Base-by-base conservation (phyloP, 2,113 vertebrate genomes). In the Centropristis striata region DNA sequence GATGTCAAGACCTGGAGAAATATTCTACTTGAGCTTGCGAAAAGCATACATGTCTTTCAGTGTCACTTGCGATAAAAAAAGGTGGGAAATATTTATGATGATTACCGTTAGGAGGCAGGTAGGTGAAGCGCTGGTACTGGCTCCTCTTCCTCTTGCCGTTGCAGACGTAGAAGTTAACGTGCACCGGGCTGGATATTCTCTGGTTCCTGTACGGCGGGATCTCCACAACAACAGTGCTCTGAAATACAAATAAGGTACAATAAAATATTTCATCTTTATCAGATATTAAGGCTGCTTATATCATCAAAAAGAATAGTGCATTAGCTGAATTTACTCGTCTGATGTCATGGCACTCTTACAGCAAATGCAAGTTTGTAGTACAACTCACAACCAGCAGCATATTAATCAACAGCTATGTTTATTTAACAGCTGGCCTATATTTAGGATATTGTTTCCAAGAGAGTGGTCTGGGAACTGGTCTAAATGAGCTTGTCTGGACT, bases 141-240 rank as follows among this genome's bases (percentile, higher is more conserved):
- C 98, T 99, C 87, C 97, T 96, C 96, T 99, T 99, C 88, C 98
- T 95, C 92, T 99, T 99, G 84, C 98, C 98, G 0, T 99, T 99
- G 96, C 98, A 99, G 82, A 99, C 97, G 18, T 98, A 99, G 95
- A 99, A 99, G 92, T 96, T 98, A 71, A 99, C 98, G 70, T 97
- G 97, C 76, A 97, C 95, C 0, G 97, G 97, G 90, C 93, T 97
- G 89, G 95, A 95, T 92, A 99, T 96, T 84, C 97, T 96, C 93
- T 98, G 98, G 90, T 97, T 99, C 83, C 96, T 96, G 88, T 99
- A 99, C 0, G 97, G 96, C 2, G 98, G 98, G 71, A 99, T 95
- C 92, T 99, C 98, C 63, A 99, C 96, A 89, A 98, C 94, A 88
- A 99, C 51, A 0, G 95, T 90, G 58, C 93, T 97, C 98, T 99